Conservation (phyloP, 2,888 invertebrate genomes). For the Euproctis similis region DNA sequence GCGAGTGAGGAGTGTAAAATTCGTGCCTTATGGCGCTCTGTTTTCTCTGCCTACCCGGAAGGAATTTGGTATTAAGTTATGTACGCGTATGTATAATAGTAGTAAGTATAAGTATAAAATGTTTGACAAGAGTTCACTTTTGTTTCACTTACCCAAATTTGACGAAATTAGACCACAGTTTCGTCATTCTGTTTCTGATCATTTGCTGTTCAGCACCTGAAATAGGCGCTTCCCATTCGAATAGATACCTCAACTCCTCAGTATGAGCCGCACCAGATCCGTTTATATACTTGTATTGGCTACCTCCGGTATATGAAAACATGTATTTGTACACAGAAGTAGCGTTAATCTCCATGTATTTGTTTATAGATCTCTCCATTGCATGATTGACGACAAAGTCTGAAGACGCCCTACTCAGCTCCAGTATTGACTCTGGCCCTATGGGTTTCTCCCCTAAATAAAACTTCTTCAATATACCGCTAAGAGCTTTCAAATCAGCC, state of each 20-base stretch:
- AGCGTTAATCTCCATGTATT: conserved; percentile 27
- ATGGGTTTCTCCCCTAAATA: conserved; percentile 29
- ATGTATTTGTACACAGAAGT: conserved; percentile 33
- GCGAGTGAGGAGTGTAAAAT: too few species aligned
- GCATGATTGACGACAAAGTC: conserved; percentile 33
- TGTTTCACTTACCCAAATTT: conserved; percentile 38
- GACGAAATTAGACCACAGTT: conserved; percentile 44
- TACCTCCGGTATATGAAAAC: conserved; percentile 33
- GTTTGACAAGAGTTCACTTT: too few species aligned
- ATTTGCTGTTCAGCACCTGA: conserved; percentile 24
- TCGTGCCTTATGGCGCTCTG: too few species aligned
- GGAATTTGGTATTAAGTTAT: too few species aligned
- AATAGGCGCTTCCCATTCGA: conserved; percentile 19
- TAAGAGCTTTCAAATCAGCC: conserved; percentile 14
- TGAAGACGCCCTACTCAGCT: conserved; percentile 29
- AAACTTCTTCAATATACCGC: conserved; percentile 21
- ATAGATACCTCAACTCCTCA: conserved; percentile 35
- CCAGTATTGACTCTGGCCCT: conserved; percentile 23
- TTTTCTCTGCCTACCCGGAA: too few species aligned
- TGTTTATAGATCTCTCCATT: conserved; percentile 31
- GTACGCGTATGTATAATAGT: too few species aligned
- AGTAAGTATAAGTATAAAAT: too few species aligned
- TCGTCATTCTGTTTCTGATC: conserved; percentile 37
- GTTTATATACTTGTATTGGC: conserved; percentile 24
- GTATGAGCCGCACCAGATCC: conserved; percentile 36